Conservation (phyloP, 1,140 invertebrate genomes). For the Drosophila nebulosa region DNA sequence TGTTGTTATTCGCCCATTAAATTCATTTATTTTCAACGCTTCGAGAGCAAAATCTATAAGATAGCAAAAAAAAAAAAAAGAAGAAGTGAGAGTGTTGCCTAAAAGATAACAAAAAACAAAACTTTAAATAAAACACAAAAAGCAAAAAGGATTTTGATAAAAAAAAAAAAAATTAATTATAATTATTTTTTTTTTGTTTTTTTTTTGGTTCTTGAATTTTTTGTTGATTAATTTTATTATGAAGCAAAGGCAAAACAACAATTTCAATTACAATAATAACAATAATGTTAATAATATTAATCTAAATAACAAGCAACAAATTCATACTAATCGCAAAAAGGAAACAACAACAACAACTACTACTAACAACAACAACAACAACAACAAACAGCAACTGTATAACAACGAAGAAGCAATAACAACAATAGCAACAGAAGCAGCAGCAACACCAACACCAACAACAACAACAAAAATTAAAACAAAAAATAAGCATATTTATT, state of each 20-base stretch:
- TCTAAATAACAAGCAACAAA: conserved; percentile 27
- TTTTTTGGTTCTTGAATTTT: conserved; percentile 18
- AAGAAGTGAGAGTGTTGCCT: conserved; percentile 21
- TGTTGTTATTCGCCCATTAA: conserved; percentile 13
- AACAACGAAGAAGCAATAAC: conserved; percentile 21
- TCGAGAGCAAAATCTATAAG: conserved; percentile 2
- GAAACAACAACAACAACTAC: conserved; percentile 14
- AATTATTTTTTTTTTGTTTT: conserved; percentile 16
- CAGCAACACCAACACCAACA: conserved; percentile 20
- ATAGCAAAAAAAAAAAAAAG: neutral
- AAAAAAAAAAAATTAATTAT: neutral
- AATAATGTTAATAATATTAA: conserved; percentile 46
- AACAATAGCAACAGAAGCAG: conserved; percentile 3
- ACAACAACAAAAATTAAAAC: conserved; percentile 32
- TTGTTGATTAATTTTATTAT: conserved; percentile 32
- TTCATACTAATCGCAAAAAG: conserved; percentile 49
- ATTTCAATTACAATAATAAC: conserved; percentile 51
- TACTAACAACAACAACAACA: conserved; percentile 42
- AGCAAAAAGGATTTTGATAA: neutral
- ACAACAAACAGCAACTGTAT: conserved; percentile 11
- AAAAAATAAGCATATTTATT: conserved; percentile 53
- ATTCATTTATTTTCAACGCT: conserved; percentile 36
- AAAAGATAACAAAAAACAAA: too few relatives aligned
- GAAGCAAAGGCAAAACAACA: conserved; percentile 53
- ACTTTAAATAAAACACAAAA: neutral